These are phyloP conservation scores for Phoenoteleia sp. DNA, from an alignment of 2,888 invertebrate species.

Conservation along the genomic window DNA sequence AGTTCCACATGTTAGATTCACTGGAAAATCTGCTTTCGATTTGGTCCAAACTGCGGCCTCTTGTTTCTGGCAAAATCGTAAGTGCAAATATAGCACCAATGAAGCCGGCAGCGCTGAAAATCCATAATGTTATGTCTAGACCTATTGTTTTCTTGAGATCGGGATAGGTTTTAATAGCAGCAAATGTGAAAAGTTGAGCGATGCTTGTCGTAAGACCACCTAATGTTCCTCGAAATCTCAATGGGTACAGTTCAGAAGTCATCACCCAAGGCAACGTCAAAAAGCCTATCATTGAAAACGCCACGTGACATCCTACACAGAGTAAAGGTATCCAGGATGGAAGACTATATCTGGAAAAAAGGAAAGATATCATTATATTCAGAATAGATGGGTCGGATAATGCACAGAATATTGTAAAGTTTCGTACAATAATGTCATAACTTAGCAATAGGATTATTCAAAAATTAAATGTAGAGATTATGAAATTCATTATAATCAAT, in stretches of 20 bases:
- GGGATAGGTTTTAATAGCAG: conserved; percentile 91
- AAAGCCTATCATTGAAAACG: conserved; percentile 92
- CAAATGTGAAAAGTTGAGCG: conserved; percentile 91
- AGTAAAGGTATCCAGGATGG: conserved; percentile 87
- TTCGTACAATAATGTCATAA: too few species aligned
- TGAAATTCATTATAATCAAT: too few species aligned
- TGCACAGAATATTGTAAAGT: too few species aligned
- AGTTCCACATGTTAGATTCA: conserved; percentile 75
- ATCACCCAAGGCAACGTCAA: conserved; percentile 92
- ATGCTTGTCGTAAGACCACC: conserved; percentile 91
- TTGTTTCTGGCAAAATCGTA: conserved; percentile 90
- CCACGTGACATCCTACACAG: conserved; percentile 90
- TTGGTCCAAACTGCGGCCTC: conserved; percentile 90
- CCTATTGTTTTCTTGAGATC: conserved; percentile 88
- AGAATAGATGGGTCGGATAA: too few species aligned
- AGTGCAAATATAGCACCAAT: conserved; percentile 88
- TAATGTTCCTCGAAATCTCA: conserved; percentile 90
- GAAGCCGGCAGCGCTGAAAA: conserved; percentile 89
- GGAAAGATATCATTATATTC: too few species aligned
- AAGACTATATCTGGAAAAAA: conserved; percentile 75
- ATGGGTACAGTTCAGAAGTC: conserved; percentile 91
- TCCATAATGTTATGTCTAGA: conserved; percentile 89
- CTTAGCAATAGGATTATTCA: too few species aligned
- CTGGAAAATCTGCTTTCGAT: conserved; percentile 90
- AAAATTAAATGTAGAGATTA: too few species aligned